These are phyloP conservation scores for Chrysotoxum bicinctum DNA, from an alignment of 2,888 invertebrate species.

Conservation along the genomic window DNA sequence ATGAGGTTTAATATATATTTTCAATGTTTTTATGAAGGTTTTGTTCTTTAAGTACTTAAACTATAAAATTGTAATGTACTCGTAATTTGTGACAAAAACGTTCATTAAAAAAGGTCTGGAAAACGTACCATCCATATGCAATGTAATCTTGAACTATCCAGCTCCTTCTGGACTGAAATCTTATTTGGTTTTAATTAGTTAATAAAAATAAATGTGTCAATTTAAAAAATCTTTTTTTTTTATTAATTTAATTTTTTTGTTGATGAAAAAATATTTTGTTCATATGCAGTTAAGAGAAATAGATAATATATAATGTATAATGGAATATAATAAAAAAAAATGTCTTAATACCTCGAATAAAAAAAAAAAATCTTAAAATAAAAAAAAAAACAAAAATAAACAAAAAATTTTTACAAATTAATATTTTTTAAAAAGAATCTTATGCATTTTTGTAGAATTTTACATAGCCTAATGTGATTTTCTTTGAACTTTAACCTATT, in stretches of 20 bases:
- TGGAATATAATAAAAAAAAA: slow-evolving; percentile 48
- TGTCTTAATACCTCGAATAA: slow-evolving; percentile 34
- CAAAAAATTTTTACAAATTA: background rate
- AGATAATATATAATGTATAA: slow-evolving; percentile 6
- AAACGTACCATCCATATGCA: no score
- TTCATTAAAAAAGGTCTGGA: no score
- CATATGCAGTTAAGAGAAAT: slow-evolving; percentile 15
- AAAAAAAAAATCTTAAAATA: slow-evolving; percentile 15
- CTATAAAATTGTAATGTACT: no score
- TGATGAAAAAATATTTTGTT: slow-evolving; percentile 9
- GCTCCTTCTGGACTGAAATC: no score
- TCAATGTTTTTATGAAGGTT: no score
- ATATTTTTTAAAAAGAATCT: background rate
- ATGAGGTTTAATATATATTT: no score
- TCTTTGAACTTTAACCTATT: slow-evolving; percentile 39
- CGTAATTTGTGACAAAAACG: no score
- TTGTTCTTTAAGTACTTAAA: no score
- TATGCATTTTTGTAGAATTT: slow-evolving; percentile 5
- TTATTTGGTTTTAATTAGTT: background rate
- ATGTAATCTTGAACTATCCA: no score
- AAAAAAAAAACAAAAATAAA: slow-evolving; percentile 26
- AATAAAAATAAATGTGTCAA: background rate
- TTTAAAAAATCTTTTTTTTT: background rate
- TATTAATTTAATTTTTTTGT: background rate
- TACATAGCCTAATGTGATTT: slow-evolving; percentile 62